Base-by-base conservation (phyloP, 2,888 invertebrate species). In the Noctua pronuba region DNA sequence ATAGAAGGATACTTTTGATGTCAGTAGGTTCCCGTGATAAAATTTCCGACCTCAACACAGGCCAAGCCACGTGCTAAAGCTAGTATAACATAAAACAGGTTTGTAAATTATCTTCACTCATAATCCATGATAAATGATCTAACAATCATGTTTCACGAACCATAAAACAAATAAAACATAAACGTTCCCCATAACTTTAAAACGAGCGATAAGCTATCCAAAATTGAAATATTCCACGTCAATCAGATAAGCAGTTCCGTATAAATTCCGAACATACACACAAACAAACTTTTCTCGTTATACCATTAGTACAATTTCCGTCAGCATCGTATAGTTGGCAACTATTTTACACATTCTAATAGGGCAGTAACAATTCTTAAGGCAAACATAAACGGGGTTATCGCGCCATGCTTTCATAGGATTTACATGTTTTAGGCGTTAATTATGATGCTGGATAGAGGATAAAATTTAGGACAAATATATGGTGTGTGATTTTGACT, bases 211-310 rank as follows among this genome's bases (percentile, higher is more conserved):
- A 70, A 66, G 16, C 52, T 66, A 60, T 60, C n/a, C 69, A 60
- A 82, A 82, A 82, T 78, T 78, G 77, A 78, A 82, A 78, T 69
- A 69, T 70, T 70, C 44, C 71, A 58, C 52, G 64, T 73, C 82
- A 79, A 82, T 83, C 79, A 64, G 79, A 83, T 82, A 82, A 83
- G 44, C 74, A 52, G 55, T 83, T 79, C 55, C 52, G 46, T 52
- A 74, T 52, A 52, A 58, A 82, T 83, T 74, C 62, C 67, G 2
- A 67, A 74, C 74, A 79, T 49, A 77, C 69, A 73, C 24, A 82
- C 74, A 52, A 83, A 74, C 82, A 82, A 83, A 83, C 65, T 80
- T 84, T 70, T 79, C 84, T 83, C 80, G 65, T 83, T 84, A 83
- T 69, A 69, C 75, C 68, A 80, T 82, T 82, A 84, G 65, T 72